Evolutionary conservation across 2,797 vertebrate genomes (phyloP), one percentile per base, ranked within the genome.

Genomic region (Leptoclinus maculatus): DNA sequence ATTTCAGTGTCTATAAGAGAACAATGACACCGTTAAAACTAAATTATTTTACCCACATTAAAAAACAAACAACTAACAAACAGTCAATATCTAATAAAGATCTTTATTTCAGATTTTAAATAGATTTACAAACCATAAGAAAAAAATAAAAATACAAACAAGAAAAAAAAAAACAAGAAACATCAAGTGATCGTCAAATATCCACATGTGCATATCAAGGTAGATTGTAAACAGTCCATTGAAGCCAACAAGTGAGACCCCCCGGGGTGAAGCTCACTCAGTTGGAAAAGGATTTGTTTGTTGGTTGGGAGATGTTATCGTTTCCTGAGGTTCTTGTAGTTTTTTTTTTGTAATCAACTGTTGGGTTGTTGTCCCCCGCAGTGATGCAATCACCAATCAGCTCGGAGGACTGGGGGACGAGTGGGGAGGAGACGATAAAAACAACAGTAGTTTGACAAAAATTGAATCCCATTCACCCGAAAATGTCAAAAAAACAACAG

Each of bases 61-160:
- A 75, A 32, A 41, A 34, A 36, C 34, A 23, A 12, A 29, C 38
- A 27, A 11, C 17, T 12, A 79, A 39, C 1, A 71, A 43, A 2
- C n/a, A 72, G 39, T 21, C 87, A 47, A 87, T 54, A 81, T 93
- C 88, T 94, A 93, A 95, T 95, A 95, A 96, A 95, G 93, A 94
- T 93, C 92, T 96, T 96, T 96, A 96, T 96, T 95, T 93, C 87
- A 92, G 86, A 88, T 89, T 94, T 95, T 95, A 96, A 95, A 95
- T 95, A 95, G 93, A 94, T 95, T 95, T 95, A 96, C 94, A 95
- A 95, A 94, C 90, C 91, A 94, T 94, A 94, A 90, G 83, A 92
- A 94, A 93, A 53, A 83, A 91, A 87, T 7, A 88, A 90, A 57
- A 89, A 85, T 53, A 89, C 82, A 92, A 93, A 90, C 43, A 79